These are phyloP conservation scores for Lasioglossum oenotherae DNA, from an alignment of 2,888 invertebrate genomes.

Conservation along the genomic window DNA sequence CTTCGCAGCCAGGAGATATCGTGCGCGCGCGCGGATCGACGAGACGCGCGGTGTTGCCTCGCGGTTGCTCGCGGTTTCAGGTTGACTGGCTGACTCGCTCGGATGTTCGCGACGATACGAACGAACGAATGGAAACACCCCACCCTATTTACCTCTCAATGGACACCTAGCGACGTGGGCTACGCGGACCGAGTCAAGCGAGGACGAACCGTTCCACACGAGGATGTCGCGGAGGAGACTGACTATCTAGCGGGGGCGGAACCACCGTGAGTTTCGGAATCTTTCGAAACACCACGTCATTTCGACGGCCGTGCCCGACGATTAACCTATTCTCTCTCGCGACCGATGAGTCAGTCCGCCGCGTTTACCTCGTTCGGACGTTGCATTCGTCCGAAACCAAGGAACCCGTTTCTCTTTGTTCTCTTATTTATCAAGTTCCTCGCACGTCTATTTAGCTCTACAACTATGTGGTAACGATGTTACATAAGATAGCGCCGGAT, in stretches of 20 bases:
- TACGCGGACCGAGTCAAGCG: conserved; percentile 13
- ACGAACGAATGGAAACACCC: conserved; percentile 67
- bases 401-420: background rate
- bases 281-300: background rate
- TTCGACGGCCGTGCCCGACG: background rate
- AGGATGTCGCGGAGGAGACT: background rate
- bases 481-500: no score
- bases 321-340: background rate
- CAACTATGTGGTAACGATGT: no score
- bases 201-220: conserved; percentile 11
- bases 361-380: background rate
- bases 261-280: background rate
- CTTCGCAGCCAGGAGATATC: conserved; percentile 27
- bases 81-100: conserved; percentile 77
- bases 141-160: conserved; percentile 56
- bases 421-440: background rate
- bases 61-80: conserved; percentile 78
- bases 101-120: conserved; percentile 65
- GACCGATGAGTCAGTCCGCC: background rate
- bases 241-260: background rate
- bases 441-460: background rate
- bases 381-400: background rate
- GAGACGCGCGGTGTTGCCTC: conserved; percentile 45
- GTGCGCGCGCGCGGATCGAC: conserved; percentile 36
- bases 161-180: conserved; percentile 62